Base-by-base conservation (phyloP, 37 sponge, comb jelly and placozoan species). In the Ephydatia muelleri region DNA sequence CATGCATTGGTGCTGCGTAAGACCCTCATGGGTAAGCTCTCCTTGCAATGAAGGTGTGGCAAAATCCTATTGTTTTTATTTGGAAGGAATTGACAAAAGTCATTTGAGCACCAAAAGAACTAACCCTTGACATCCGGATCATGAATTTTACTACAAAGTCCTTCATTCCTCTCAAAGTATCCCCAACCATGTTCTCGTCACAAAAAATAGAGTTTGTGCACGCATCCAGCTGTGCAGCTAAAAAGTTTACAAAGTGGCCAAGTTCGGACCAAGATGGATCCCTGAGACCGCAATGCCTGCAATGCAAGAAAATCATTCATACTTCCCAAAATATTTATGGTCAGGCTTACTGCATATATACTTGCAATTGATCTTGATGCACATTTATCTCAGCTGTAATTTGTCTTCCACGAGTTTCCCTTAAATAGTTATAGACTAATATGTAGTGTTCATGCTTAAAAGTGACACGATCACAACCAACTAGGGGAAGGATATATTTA, bases 231-330 rank as follows among this genome's bases (percentile, higher is more conserved):
- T 97, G 98, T 23, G 82, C 86, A 75, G 86, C 47, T 28, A 97
- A 71, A 48, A 97, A 97, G 11, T 32, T 78, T 30, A 93, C 89
- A 87, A 97, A 97, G 83, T 97, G 84, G 43, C 76, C 57, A 9
- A 97, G 69, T 83, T 93, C 95, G 43, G 88, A 66, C 97, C 97
- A 97, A 1, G 95, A 89, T 16, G 97, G 95, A 82, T 95, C 83
- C 47, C 28, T 28, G 3, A 92, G 49, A 39, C 89, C 88, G 81
- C 91, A 93, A 47, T 88, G 38, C 5, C 88, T 88, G 47, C 12
- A 49, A 28, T 23, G 22, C 9, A 74, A 16, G 57, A 5, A 78
- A n/a, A n/a, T n/a, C n/a, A n/a, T n/a, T n/a, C n/a, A n/a, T n/a
- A n/a, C n/a, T n/a, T n/a, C n/a, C n/a, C n/a, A n/a, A n/a, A n/a